A percentile compares a stretch with the other conserved stretches of the same genome.
Conservation (phyloP, 2,113 vertebrate genomes). For the Macrotus californicus region DNA sequence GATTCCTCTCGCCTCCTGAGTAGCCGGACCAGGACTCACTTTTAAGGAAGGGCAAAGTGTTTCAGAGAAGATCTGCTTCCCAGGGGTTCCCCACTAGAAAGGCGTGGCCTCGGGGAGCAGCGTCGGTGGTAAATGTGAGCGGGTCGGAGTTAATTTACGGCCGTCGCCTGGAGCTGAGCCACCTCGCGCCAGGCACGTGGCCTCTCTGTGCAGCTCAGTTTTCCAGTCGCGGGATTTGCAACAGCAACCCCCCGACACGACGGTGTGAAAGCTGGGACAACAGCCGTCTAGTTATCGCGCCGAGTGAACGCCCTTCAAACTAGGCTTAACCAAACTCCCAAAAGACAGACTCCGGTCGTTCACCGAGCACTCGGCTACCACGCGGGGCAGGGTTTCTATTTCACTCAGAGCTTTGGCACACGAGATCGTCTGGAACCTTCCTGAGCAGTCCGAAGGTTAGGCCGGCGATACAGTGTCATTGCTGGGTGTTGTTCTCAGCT, state of each 20-base stretch:
- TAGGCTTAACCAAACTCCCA: neutral
- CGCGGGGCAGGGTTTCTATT: no score
- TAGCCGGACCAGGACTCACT: neutral
- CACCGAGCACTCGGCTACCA: neutral
- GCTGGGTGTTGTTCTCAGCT: no score
- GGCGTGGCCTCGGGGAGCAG: no score
- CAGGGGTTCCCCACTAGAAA: no score
- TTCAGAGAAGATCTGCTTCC: neutral
- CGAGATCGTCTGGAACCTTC: neutral
- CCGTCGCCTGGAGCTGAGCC: accelerated
- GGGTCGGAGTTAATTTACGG: accelerated
- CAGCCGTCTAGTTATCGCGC: neutral
- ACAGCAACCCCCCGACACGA: neutral
- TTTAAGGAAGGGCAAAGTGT: neutral
- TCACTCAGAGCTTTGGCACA: no score
- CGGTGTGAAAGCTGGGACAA: neutral
- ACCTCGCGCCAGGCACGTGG: neutral
- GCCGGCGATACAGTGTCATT: no score
- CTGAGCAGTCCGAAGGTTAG: no score
- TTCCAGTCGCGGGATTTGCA: neutral
- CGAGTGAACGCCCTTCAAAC: neutral
- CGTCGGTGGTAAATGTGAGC: accelerated
- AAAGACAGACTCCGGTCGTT: neutral
- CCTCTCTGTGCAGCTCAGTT: neutral
- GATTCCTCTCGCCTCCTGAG: no score